These are phyloP conservation scores for Nephrotoma flavescens DNA, from an alignment of 2,888 invertebrate species.

Conservation along the genomic window DNA sequence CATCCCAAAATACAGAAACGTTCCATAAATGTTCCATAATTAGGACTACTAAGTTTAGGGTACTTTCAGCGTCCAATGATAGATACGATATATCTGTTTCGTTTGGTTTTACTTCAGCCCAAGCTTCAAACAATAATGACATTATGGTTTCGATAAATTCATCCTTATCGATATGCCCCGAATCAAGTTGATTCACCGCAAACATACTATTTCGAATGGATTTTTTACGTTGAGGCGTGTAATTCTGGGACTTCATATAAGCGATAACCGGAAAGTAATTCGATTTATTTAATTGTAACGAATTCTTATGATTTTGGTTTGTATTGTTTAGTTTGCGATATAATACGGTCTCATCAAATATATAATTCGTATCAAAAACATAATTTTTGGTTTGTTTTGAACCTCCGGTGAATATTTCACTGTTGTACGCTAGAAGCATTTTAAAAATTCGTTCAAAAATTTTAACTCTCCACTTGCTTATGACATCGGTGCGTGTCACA, in stretches of 20 bases:
- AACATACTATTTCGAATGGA: conserved; percentile 26
- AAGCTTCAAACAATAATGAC: conserved; percentile 67
- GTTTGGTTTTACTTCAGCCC: conserved; percentile 62
- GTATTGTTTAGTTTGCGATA: conserved; percentile 10
- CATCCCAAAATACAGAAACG: conserved; percentile 27
- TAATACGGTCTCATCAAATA: background rate
- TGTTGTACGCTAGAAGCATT: conserved; percentile 29
- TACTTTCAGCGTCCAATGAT: conserved; percentile 44
- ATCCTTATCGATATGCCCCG: conserved; percentile 24
- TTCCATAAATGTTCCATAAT: conserved; percentile 47
- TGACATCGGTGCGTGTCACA: conserved; percentile 55
- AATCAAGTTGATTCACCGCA: background rate
- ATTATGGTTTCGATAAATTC: conserved; percentile 51
- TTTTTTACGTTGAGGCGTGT: background rate
- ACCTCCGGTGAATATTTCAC: background rate
- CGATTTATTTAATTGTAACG: background rate
- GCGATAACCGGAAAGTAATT: background rate
- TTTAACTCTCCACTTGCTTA: conserved; percentile 63
- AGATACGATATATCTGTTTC: conserved; percentile 25
- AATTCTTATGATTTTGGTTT: conserved; percentile 4
- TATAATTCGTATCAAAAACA: background rate
- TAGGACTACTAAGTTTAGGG: conserved; percentile 46
- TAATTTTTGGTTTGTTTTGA: background rate
- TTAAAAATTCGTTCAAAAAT: conserved; percentile 56
- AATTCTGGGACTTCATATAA: background rate